phyloP scores from a whole-genome alignment of 2,797 vertebrate genomes.

The Petrocephalus schoutedeni region DNA sequence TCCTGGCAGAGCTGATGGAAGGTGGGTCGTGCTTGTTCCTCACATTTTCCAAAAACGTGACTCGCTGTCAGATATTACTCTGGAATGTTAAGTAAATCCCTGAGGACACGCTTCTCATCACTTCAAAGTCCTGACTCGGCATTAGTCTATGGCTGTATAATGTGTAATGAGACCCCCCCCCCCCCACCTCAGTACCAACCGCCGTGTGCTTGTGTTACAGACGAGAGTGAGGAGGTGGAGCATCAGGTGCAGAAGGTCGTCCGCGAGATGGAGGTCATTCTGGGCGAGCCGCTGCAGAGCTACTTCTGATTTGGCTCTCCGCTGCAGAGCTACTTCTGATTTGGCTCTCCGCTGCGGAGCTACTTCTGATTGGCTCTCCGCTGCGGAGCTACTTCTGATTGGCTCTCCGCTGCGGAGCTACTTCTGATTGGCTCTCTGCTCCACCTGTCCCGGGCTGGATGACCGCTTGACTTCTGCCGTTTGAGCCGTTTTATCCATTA shows the following conservation, averaged over 20 bases:
- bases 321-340: conserved; percentile 60
- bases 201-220: conserved; percentile 50
- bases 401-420: background rate
- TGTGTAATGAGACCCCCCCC: background rate
- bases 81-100: background rate
- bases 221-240: conserved; percentile 93
- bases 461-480: background rate
- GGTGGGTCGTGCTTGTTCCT: conserved; percentile 60
- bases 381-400: conserved; percentile 70
- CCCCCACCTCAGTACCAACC: background rate
- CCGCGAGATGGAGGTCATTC: conserved; percentile 78
- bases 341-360: background rate
- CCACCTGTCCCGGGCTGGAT: background rate
- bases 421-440: conserved; percentile 61
- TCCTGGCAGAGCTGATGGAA: conserved; percentile 96
- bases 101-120: background rate
- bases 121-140: background rate
- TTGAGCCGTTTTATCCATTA: background rate
- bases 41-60: background rate
- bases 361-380: conserved; percentile 59
- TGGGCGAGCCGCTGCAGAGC: conserved; percentile 87
- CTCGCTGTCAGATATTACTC: background rate
- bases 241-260: conserved; percentile 86
- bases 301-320: conserved; percentile 45
- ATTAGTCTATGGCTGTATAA: background rate